A percentile compares a stretch with the other conserved stretches of the same genome.
Conservation (phyloP, 2,113 vertebrate genomes). For the Glaucomys volans region DNA sequence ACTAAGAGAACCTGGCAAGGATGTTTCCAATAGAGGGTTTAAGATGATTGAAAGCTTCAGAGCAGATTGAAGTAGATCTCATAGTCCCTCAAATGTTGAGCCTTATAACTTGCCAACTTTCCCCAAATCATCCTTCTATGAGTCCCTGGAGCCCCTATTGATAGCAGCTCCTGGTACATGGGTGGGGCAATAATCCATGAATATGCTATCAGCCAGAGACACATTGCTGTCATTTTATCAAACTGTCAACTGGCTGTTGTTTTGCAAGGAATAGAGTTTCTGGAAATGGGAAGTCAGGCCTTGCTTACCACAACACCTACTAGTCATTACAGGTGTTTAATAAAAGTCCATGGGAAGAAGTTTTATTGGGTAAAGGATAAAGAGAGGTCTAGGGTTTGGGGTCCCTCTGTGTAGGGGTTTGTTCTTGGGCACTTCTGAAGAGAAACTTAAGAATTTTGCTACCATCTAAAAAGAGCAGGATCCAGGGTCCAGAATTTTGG, state of each 20-base stretch:
- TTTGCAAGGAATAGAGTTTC: slow-evolving; percentile 46
- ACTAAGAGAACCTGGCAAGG: neutral
- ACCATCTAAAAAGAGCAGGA: neutral
- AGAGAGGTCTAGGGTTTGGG: neutral
- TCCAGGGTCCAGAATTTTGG: neutral
- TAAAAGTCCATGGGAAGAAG: neutral
- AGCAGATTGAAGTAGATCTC: neutral
- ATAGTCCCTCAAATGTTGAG: neutral
- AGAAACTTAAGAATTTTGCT: neutral
- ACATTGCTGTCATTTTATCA: slow-evolving; percentile 27
- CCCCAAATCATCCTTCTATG: neutral
- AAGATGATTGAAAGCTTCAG: neutral
- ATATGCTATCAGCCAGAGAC: neutral
- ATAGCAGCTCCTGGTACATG: neutral
- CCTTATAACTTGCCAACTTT: neutral
- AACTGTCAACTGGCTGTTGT: neutral
- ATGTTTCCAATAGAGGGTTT: neutral
- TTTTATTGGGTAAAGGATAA: neutral
- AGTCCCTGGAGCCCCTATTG: neutral
- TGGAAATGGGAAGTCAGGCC: neutral
- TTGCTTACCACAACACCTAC: neutral
- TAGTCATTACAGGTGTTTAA: neutral
- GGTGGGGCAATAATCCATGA: neutral
- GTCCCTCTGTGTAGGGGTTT: neutral
- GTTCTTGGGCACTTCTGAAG: neutral